phyloP scores from a whole-genome alignment of 2,888 invertebrate species.

The Drosophila acutilabella region DNA sequence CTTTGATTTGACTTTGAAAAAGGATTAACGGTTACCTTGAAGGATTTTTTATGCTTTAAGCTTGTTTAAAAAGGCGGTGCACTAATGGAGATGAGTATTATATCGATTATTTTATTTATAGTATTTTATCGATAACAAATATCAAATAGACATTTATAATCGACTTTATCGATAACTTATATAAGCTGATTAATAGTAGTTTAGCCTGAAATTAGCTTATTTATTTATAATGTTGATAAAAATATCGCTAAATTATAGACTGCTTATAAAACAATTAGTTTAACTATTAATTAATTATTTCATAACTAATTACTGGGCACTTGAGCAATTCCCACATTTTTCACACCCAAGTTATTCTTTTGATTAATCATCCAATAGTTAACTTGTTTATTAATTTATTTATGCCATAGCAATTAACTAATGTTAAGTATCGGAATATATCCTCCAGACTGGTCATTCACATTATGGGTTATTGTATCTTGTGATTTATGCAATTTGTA shows the following conservation, averaged over 20 bases:
- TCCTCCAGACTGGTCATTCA: slow-evolving; percentile 71
- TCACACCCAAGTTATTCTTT: neutral
- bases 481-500: neutral
- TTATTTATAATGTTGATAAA: too few species aligned
- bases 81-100: neutral
- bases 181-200: too few species aligned
- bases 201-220: too few species aligned
- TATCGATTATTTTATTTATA: slow-evolving; percentile 13
- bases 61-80: slow-evolving; percentile 7
- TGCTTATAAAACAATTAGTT: too few species aligned
- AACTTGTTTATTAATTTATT: neutral
- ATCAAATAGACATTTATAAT: too few species aligned
- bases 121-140: neutral
- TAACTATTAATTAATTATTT: too few species aligned
- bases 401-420: slow-evolving; percentile 17
- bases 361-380: slow-evolving; percentile 8
- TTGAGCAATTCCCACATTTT: neutral
- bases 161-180: too few species aligned
- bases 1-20: slow-evolving; percentile 40
- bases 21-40: slow-evolving; percentile 21
- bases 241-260: too few species aligned
- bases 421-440: slow-evolving; percentile 17
- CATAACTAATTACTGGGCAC: neutral
- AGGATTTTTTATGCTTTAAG: slow-evolving; percentile 12
- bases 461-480: slow-evolving; percentile 36